A percentile compares a stretch with the other conserved stretches of the same genome.
These are phyloP conservation scores for Mnemiopsis leidyi DNA, from an alignment of 37 sponge, comb jelly and placozoan genomes.

Conservation along the genomic window DNA sequence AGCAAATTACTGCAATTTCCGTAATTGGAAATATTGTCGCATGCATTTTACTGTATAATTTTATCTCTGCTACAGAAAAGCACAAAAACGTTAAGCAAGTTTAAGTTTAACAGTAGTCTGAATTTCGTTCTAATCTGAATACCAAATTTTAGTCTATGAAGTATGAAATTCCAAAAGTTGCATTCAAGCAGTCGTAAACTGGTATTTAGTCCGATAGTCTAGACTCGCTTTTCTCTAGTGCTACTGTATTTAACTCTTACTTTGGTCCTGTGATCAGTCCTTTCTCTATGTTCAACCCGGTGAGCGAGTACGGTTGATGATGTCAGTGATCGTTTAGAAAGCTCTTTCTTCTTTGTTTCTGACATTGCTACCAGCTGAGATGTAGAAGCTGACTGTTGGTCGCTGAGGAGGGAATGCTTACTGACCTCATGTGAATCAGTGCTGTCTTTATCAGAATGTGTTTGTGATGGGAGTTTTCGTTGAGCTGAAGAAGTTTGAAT, in stretches of 20 bases:
- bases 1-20: too few species aligned
- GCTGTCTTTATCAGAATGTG: background rate
- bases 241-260: background rate
- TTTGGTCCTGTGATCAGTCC: background rate
- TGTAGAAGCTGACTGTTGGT: background rate
- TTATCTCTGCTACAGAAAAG: too few species aligned
- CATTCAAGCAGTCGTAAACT: too few species aligned
- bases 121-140: too few species aligned
- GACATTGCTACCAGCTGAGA: background rate
- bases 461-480: background rate
- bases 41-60: too few species aligned
- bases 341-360: background rate
- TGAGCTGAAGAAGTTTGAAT: background rate
- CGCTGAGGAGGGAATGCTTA: constrained; percentile 4
- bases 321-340: background rate
- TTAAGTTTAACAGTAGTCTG: too few species aligned
- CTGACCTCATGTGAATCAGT: background rate
- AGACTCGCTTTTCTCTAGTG: background rate
- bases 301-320: background rate
- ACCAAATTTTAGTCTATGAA: too few species aligned
- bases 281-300: background rate
- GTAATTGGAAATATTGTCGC: too few species aligned
- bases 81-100: too few species aligned
- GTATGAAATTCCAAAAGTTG: too few species aligned
- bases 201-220: too few species aligned